Percentiles rank a stretch among this genome's conserved stretches.
Conservation (phyloP, 2,888 invertebrate species). For the Phalera bucephala region DNA sequence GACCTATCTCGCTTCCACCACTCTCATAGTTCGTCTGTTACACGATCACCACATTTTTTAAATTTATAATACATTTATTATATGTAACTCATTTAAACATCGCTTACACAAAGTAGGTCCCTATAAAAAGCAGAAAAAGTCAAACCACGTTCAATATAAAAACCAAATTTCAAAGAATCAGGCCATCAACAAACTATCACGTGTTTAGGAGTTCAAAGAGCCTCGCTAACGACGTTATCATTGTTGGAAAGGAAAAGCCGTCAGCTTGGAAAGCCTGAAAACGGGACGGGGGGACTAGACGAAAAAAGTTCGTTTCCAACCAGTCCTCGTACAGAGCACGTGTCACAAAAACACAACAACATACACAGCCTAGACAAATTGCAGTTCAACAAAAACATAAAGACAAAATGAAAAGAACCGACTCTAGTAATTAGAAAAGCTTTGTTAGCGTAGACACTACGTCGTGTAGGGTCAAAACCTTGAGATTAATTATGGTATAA, state of each 20-base stretch:
- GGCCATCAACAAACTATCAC: constrained; percentile 48
- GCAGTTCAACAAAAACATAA: constrained; percentile 4
- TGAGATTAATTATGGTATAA: background rate
- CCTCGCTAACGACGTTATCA: constrained; percentile 71
- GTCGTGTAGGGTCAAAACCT: background rate
- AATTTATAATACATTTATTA: too few relatives aligned
- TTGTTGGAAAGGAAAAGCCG: constrained; percentile 56
- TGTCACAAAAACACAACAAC: constrained; percentile 5
- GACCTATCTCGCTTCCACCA: too few relatives aligned
- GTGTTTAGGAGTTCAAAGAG: constrained; percentile 53
- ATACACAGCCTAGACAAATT: constrained; percentile 25
- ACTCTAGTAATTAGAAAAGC: background rate
- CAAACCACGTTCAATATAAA: constrained; percentile 4
- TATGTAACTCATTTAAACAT: too few relatives aligned
- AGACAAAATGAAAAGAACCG: background rate
- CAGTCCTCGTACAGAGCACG: constrained; percentile 38
- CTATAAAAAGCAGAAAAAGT: too few relatives aligned
- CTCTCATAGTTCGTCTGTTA: too few relatives aligned
- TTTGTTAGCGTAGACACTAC: background rate
- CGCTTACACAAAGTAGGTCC: too few relatives aligned
- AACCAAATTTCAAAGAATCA: constrained; percentile 21
- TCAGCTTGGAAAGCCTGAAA: constrained; percentile 63
- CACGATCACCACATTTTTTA: too few relatives aligned
- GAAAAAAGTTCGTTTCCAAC: constrained; percentile 74
- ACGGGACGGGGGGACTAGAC: constrained; percentile 66